Evolutionary conservation across 1,140 invertebrate species (phyloP).

Genomic region (Plodia interpunctella): DNA sequence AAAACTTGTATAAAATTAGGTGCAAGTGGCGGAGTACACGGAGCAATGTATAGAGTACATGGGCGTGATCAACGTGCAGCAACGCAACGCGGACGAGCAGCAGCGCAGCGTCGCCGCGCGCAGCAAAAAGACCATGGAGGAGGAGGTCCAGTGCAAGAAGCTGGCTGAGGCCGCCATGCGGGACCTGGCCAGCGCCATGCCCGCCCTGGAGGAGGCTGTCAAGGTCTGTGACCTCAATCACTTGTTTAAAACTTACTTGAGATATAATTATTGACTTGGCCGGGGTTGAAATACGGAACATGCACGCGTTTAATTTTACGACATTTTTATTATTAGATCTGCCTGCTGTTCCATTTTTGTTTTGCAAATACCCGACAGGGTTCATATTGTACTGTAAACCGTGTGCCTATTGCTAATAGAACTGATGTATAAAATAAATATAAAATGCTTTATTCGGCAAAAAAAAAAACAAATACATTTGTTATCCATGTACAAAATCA

Average conservation of each 20-base stretch:
- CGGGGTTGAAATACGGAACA: conserved; percentile 86
- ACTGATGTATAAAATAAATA: no score
- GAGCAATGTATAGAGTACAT: conserved; percentile 83
- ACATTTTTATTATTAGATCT: no score
- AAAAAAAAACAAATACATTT: no score
- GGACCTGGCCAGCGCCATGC: conserved; percentile 90
- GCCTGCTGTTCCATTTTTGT: no score
- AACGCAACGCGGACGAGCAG: conserved; percentile 88
- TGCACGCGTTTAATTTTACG: no score
- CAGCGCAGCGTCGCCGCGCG: conserved; percentile 81
- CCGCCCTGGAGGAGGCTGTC: conserved; percentile 89
- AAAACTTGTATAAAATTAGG: conserved; percentile 36
- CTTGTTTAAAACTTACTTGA: no score
- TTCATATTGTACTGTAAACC: no score
- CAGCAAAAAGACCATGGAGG: conserved; percentile 85
- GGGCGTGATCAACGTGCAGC: conserved; percentile 85
- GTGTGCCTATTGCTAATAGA: no score
- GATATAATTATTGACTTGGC: conserved; percentile 79
- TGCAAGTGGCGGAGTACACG: conserved; percentile 82
- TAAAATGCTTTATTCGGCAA: no score
- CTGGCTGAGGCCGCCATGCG: conserved; percentile 87
- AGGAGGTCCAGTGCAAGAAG: conserved; percentile 87
- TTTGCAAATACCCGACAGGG: no score
- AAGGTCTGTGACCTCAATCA: conserved; percentile 67
- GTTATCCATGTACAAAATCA: no score